Percentiles rank a stretch among this genome's conserved stretches.
These are phyloP conservation scores for Hypercompe scribonia DNA, from an alignment of 2,888 invertebrate genomes.

Conservation along the genomic window DNA sequence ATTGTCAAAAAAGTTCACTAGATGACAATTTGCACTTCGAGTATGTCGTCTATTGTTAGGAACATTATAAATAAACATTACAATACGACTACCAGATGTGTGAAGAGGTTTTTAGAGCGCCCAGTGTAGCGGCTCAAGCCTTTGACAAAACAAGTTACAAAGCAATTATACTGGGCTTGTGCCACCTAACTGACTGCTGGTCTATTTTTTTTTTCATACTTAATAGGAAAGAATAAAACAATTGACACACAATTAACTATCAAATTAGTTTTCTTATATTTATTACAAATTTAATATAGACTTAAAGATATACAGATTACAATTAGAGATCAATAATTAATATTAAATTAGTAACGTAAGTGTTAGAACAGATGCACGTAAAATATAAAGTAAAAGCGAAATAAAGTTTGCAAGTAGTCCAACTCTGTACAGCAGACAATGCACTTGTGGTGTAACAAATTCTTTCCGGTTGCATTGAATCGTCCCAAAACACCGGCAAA, in stretches of 20 bases:
- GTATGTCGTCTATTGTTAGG: constrained; percentile 72
- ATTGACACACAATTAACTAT: not conserved
- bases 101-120: constrained; percentile 44
- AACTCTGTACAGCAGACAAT: constrained; percentile 46
- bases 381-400: constrained; percentile 2
- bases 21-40: constrained; percentile 83
- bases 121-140: constrained; percentile 65
- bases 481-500: constrained; percentile 51
- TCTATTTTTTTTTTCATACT: constrained; percentile 1
- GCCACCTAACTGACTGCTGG: constrained; percentile 32
- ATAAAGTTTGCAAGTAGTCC: constrained; percentile 36
- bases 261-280: not conserved
- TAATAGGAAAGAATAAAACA: not conserved
- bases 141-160: constrained; percentile 54
- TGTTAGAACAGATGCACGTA: not conserved
- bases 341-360: not conserved
- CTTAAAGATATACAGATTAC: not conserved
- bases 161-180: constrained; percentile 50
- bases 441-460: constrained; percentile 64
- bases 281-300: not conserved
- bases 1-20: constrained; percentile 76
- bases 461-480: constrained; percentile 69
- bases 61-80: constrained; percentile 79
- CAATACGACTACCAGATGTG: constrained; percentile 80
- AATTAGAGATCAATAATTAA: not conserved